Conservation (phyloP, 2,113 vertebrate genomes). For the Emydura subglobosa region DNA sequence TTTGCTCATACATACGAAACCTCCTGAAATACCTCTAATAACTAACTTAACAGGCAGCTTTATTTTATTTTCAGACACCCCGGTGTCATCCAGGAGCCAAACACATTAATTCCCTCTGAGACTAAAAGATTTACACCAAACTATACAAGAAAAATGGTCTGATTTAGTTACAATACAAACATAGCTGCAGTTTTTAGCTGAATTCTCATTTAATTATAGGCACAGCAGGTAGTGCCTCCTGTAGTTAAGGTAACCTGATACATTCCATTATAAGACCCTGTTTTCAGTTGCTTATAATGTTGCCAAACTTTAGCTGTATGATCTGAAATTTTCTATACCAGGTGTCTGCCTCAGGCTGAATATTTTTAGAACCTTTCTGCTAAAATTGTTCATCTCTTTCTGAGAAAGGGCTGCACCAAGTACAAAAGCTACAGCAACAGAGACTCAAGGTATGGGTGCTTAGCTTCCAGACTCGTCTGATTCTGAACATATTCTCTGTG, state of each 20-base stretch:
- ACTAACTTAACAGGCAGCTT: not conserved
- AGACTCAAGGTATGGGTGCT: not conserved
- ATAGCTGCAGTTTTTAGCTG: not conserved
- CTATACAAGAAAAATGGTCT: not conserved
- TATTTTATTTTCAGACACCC: not conserved
- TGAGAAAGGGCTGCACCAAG: not conserved
- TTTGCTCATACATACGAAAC: not conserved
- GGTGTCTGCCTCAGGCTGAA: not conserved
- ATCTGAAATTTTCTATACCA: not conserved
- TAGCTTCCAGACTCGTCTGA: not conserved
- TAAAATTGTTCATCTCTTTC: not conserved
- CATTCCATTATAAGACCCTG: rapidly evolving
- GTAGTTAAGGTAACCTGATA: not conserved
- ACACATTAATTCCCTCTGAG: not conserved
- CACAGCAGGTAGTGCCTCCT: rapidly evolving
- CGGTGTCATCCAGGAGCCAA: not conserved
- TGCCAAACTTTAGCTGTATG: not conserved
- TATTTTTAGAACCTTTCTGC: not conserved
- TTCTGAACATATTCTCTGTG: not conserved
- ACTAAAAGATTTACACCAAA: not conserved
- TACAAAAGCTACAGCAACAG: not conserved
- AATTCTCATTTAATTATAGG: rapidly evolving
- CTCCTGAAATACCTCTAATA: not conserved
- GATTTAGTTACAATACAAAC: not conserved
- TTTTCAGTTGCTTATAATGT: not conserved